These are phyloP conservation scores for Chamaetylas fuelleborni DNA, from an alignment of 2,113 vertebrate genomes.

Conservation along the genomic window DNA sequence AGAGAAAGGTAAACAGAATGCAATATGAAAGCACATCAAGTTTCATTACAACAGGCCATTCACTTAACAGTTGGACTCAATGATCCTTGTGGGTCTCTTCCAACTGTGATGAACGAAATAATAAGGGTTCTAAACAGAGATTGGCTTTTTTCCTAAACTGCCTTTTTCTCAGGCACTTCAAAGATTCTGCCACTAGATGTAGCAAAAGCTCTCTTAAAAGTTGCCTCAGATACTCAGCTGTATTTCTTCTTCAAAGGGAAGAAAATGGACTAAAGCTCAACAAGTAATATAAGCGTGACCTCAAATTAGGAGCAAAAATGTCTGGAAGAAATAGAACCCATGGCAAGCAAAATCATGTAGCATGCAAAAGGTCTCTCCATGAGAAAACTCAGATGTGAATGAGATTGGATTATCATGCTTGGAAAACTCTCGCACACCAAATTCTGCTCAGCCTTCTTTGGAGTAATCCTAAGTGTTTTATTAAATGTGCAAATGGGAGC, in stretches of 20 bases:
- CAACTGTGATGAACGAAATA: not conserved
- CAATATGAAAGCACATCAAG: not conserved
- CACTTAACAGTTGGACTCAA: not conserved
- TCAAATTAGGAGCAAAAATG: not conserved
- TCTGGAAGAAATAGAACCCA: not conserved
- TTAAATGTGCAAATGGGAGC: not conserved
- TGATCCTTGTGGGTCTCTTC: not conserved
- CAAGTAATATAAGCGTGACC: not conserved
- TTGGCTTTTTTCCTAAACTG: not conserved
- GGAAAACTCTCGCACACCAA: not conserved
- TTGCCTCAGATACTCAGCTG: not conserved
- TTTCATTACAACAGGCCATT: not conserved
- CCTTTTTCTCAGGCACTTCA: not conserved
- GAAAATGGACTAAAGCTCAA: not conserved
- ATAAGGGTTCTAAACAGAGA: not conserved
- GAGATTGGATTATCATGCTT: not conserved
- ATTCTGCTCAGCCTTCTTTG: not conserved
- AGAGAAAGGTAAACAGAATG: not conserved
- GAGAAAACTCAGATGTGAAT: not conserved
- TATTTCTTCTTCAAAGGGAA: not conserved
- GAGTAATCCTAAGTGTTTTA: not conserved
- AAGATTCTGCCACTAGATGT: conserved; percentile 53
- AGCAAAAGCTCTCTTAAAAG: conserved; percentile 50
- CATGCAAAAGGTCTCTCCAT: not conserved
- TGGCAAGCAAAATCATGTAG: not conserved